These are phyloP conservation scores for Cavia aperea DNA, from an alignment of 2,113 vertebrate genomes.

Conservation along the genomic window DNA sequence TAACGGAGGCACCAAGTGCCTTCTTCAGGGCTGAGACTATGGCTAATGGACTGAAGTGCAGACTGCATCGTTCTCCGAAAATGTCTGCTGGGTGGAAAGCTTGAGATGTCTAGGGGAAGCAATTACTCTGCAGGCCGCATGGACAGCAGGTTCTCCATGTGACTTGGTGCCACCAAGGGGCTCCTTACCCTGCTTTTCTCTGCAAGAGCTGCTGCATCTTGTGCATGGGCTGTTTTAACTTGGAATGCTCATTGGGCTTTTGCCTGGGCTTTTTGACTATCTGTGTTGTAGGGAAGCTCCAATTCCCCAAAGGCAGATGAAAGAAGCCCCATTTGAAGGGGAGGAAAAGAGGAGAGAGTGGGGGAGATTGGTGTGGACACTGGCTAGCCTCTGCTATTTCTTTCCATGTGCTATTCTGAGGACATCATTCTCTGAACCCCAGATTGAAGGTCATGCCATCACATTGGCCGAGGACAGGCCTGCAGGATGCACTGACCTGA, in stretches of 20 bases:
- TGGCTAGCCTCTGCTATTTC: accelerated
- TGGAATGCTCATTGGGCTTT: not conserved
- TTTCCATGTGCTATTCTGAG: not conserved
- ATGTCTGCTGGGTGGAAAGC: not conserved
- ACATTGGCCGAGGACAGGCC: not conserved
- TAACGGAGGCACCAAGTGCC: accelerated
- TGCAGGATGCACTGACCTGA: not conserved
- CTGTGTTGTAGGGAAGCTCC: too few relatives aligned
- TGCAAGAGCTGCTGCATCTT: too few relatives aligned
- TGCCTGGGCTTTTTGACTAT: not conserved
- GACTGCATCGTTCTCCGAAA: not conserved
- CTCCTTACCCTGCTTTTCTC: not conserved
- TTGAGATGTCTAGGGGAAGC: not conserved
- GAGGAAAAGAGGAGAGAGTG: not conserved
- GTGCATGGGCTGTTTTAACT: not conserved
- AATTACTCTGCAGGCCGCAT: too few relatives aligned
- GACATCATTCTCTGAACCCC: not conserved
- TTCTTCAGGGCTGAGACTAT: not conserved
- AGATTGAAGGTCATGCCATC: not conserved
- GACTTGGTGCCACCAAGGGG: not conserved
- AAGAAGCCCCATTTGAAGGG: not conserved
- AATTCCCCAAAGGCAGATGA: not conserved
- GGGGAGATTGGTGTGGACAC: accelerated
- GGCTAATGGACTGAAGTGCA: not conserved
- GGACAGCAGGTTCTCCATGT: not conserved